Evolutionary conservation across 2,888 invertebrate species (phyloP), one percentile per base, ranked within the genome.

Genomic region (Opisthograptis luteolata): DNA sequence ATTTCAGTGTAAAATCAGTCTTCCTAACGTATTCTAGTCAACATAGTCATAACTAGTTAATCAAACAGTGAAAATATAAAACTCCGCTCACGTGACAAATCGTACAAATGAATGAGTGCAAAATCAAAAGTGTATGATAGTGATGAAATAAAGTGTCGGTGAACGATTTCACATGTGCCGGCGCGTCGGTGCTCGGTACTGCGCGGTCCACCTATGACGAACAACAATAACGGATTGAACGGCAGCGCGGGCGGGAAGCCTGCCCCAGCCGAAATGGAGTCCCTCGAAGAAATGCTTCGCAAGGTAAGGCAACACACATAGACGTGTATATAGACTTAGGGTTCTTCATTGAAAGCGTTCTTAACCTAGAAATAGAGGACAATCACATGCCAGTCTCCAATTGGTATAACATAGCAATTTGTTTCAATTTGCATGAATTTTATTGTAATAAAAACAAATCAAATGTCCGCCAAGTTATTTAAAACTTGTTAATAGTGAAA

Each of bases 251-350:
- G 91, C 80, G 92, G 92, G 66, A 92, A 91, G 84, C 92, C 92
- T 79, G 92, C 93, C 71, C 79, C 86, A 82, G 90, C 92, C 83
- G 94, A 94, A 83, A 94, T 94, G 93, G 95, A 95, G 76, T 94
- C 95, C 68, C 91, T 95, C 68, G 95, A 95, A 82, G 95, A 95
- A 87, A 94, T 95, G 94, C 92, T 95, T 77, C 93, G 94, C 77
- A 95, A 95, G 95, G 95, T 95, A 91, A 92, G 6, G 52, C 8
- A 10, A n/a, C n/a, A n/a, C n/a, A n/a, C n/a, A n/a, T n/a, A n/a
- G n/a, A n/a, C n/a, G n/a, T n/a, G n/a, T n/a, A n/a, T n/a, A n/a
- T n/a, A n/a, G n/a, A n/a, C n/a, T n/a, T n/a, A n/a, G n/a, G n/a
- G n/a, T n/a, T n/a, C n/a, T n/a, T n/a, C n/a, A n/a, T n/a, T n/a